phyloP scores from a whole-genome alignment of 2,888 invertebrate species.

The Phortica okadai region DNA sequence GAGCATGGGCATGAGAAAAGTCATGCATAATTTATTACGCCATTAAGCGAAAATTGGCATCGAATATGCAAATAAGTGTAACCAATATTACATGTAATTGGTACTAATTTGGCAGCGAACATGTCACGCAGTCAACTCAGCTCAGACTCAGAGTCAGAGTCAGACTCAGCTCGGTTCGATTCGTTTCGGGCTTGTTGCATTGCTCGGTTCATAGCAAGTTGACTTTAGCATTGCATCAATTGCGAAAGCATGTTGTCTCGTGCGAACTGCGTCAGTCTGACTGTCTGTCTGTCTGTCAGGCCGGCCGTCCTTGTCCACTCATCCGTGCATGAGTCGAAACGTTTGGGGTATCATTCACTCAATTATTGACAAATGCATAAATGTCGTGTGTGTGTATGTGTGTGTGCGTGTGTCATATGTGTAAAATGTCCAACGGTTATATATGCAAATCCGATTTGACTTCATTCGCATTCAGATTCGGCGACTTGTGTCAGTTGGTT shows the following conservation, averaged over 20 bases:
- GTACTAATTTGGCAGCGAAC: conserved; percentile 72
- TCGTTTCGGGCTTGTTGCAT: neutral
- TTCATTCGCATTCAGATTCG: neutral
- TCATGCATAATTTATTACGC: conserved; percentile 70
- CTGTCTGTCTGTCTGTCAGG: neutral
- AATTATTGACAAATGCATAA: conserved; percentile 10
- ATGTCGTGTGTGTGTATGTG: neutral
- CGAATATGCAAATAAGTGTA: conserved; percentile 69
- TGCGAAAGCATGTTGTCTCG: conserved; percentile 15
- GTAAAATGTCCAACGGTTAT: conserved; percentile 17
- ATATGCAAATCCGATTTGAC: conserved; percentile 11
- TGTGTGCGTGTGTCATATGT: conserved; percentile 19
- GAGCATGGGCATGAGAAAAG: conserved; percentile 33
- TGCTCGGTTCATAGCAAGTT: neutral
- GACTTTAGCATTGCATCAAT: neutral
- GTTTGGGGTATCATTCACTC: conserved; percentile 11
- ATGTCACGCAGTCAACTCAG: conserved; percentile 56
- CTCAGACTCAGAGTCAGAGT: neutral
- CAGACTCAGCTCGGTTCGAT: neutral
- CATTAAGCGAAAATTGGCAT: conserved; percentile 66
- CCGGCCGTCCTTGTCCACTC: neutral
- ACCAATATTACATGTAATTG: conserved; percentile 73
- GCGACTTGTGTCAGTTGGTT: conserved; percentile 36
- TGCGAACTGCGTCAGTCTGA: neutral
- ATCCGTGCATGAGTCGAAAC: neutral